Percentiles rank a stretch among this genome's conserved stretches.
These are phyloP conservation scores for Coluber constrictor DNA, from an alignment of 2,797 vertebrate species.

Conservation along the genomic window DNA sequence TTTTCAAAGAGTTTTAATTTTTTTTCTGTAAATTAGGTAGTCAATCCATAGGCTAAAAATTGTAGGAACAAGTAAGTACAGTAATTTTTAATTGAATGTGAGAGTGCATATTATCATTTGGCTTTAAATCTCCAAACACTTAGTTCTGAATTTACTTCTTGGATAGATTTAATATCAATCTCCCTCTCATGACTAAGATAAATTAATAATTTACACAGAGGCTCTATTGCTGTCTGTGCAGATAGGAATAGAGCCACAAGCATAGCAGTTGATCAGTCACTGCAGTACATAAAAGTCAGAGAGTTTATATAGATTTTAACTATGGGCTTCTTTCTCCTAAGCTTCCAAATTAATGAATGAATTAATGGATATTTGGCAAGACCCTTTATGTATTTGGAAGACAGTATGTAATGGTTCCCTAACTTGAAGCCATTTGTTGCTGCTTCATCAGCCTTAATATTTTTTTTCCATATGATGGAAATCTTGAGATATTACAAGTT, in stretches of 20 bases:
- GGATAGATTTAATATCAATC: background rate
- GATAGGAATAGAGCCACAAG: background rate
- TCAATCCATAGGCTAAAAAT: background rate
- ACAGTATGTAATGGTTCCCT: background rate
- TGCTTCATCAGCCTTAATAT: background rate
- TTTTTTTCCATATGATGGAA: background rate
- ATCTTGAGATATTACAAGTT: background rate
- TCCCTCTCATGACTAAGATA: background rate
- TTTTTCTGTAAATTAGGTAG: background rate
- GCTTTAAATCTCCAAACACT: background rate
- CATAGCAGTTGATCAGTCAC: background rate
- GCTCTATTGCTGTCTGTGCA: too few species aligned
- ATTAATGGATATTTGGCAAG: background rate
- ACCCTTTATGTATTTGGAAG: background rate
- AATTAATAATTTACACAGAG: background rate
- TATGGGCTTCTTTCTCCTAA: background rate
- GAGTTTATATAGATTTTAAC: background rate
- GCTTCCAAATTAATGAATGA: background rate
- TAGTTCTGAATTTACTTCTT: background rate
- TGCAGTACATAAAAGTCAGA: background rate
- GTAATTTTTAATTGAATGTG: background rate
- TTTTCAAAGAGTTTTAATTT: background rate
- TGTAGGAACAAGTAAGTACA: background rate
- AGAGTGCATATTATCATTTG: background rate
- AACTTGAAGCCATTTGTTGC: background rate